phyloP scores from a whole-genome alignment of 2,888 invertebrate species.

The Troides helena region DNA sequence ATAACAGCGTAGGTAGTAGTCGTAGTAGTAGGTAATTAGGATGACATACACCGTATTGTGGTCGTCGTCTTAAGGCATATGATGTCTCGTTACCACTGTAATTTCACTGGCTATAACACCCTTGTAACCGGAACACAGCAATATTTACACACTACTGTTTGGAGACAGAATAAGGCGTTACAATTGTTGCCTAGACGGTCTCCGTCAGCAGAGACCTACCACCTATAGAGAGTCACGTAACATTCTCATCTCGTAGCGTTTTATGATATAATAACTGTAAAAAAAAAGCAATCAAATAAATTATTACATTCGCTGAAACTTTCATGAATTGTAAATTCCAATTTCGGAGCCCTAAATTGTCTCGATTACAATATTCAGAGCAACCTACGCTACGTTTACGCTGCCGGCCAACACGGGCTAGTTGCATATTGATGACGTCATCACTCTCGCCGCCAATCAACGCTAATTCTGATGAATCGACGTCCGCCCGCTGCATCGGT shows the following conservation, averaged over 20 bases:
- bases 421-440: constrained; percentile 69
- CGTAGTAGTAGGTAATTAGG: no score
- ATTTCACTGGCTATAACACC: no score
- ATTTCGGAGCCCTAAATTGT: constrained; percentile 30
- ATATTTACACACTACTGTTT: no score
- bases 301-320: constrained; percentile 24
- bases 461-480: constrained; percentile 70
- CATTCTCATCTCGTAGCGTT: constrained; percentile 4
- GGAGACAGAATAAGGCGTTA: no score
- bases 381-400: constrained; percentile 27
- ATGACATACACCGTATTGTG: no score
- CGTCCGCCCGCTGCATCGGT: constrained; percentile 27
- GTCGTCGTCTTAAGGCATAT: no score
- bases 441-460: constrained; percentile 64
- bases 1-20: no score
- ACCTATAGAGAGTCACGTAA: neutral
- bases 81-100: no score
- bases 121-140: no score
- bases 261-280: constrained; percentile 9
- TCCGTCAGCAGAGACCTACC: no score
- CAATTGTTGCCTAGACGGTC: no score
- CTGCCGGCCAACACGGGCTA: constrained; percentile 28
- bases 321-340: constrained; percentile 31
- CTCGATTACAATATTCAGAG: constrained; percentile 30
- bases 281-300: constrained; percentile 20